Conservation (phyloP, 2,797 vertebrate species). For the Caiman crocodilus region DNA sequence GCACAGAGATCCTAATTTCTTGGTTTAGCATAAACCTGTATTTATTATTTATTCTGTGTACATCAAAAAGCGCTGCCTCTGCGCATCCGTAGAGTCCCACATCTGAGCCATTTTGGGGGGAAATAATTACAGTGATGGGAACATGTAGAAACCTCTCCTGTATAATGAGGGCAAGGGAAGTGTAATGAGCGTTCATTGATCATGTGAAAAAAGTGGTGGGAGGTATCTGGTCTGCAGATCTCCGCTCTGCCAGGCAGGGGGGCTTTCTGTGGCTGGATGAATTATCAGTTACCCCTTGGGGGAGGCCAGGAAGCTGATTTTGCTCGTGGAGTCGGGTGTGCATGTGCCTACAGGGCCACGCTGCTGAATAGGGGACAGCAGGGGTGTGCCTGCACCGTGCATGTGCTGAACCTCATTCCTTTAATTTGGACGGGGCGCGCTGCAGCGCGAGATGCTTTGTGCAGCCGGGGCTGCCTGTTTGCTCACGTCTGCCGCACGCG, state of each 20-base stretch:
- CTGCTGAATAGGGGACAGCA: not conserved
- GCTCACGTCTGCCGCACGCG: not conserved
- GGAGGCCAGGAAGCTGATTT: not conserved
- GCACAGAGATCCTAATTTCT: accelerated
- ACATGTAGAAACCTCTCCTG: accelerated
- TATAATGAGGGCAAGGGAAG: not conserved
- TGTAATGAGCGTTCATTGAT: not conserved
- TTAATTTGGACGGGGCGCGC: not conserved
- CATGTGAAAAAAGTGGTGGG: not conserved
- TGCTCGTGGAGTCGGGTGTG: too few species aligned
- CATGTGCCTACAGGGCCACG: too few species aligned
- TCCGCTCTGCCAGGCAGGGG: not conserved
- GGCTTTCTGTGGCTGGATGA: not conserved
- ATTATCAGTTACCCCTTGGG: not conserved
- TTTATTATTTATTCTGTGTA: not conserved
- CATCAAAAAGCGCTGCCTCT: not conserved
- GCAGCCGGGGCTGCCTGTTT: not conserved
- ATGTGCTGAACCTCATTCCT: not conserved
- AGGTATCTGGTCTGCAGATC: not conserved
- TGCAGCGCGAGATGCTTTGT: not conserved
- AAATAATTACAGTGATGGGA: not conserved
- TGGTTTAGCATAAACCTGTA: too few species aligned
- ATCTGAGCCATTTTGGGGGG: not conserved
- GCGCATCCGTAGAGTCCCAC: accelerated
- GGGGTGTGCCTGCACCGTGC: not conserved